Percentiles rank a stretch among this genome's conserved stretches.
Conservation (phyloP, 2,888 invertebrate genomes). For the Dasypolia templi region DNA sequence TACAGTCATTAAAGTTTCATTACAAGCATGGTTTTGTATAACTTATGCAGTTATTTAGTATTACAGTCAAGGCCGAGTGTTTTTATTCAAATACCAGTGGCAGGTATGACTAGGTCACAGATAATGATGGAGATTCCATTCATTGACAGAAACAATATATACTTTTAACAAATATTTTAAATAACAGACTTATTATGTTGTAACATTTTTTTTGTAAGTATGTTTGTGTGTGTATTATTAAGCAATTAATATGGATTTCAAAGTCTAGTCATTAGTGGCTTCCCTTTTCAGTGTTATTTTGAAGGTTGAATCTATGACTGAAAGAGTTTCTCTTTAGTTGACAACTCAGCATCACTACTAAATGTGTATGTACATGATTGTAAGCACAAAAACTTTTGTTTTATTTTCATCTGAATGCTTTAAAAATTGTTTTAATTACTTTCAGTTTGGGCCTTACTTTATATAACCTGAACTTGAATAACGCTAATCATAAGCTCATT, state of each 20-base stretch:
- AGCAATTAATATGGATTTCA: constrained; percentile 4
- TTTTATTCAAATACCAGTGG: constrained; percentile 34
- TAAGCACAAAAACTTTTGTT: too few relatives aligned
- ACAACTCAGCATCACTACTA: background rate
- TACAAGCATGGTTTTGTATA: background rate
- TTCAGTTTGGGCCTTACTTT: background rate
- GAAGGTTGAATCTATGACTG: constrained; percentile 24
- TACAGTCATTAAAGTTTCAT: background rate
- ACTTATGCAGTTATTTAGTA: constrained; percentile 48
- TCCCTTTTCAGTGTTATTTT: background rate
- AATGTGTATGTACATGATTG: background rate
- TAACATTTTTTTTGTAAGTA: background rate
- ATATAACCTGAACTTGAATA: background rate
- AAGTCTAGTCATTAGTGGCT: constrained; percentile 12
- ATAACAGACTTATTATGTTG: constrained; percentile 27
- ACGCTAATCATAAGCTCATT: background rate
- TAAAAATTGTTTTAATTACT: background rate
- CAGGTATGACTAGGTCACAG: constrained; percentile 46
- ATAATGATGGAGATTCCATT: constrained; percentile 40
- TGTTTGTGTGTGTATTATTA: background rate
- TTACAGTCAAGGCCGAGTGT: constrained; percentile 51
- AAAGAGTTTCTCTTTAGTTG: background rate
- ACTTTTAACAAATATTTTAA: constrained; percentile 30
- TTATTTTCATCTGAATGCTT: background rate
- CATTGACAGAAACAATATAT: constrained; percentile 28